Conservation (phyloP, 2,113 vertebrate genomes). For the Xiphophorus hellerii region DNA sequence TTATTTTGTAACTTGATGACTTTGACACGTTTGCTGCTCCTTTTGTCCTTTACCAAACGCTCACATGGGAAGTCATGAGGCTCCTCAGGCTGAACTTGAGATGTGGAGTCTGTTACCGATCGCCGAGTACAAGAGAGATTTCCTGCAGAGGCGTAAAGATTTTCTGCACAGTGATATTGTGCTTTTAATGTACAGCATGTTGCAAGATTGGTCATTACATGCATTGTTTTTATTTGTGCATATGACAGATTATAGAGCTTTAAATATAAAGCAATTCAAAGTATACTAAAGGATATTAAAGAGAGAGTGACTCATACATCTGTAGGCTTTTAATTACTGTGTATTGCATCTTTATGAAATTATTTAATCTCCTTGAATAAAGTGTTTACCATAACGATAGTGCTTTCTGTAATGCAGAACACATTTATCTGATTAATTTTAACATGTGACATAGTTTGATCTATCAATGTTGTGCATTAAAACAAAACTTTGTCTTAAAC, state of each 20-base stretch:
- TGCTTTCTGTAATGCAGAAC: too few species aligned
- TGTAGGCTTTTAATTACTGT: too few species aligned
- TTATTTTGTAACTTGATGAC: not conserved
- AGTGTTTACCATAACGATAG: too few species aligned
- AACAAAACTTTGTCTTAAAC: too few species aligned
- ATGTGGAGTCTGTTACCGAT: constrained; percentile 26
- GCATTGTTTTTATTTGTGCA: not conserved
- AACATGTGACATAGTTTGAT: too few species aligned
- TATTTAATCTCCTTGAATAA: too few species aligned
- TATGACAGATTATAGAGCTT: not conserved
- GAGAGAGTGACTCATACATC: too few species aligned
- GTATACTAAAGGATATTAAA: too few species aligned
- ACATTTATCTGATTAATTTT: too few species aligned
- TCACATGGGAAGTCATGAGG: constrained; percentile 51
- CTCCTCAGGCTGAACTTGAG: constrained; percentile 17
- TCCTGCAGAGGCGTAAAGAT: constrained; percentile 3
- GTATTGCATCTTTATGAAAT: too few species aligned
- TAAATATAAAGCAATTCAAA: not conserved
- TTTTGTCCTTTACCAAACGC: constrained; percentile 8
- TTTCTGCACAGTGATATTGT: constrained; percentile 18
- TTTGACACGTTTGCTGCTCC: not conserved
- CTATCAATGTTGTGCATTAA: too few species aligned
- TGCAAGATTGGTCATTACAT: not conserved
- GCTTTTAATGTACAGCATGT: not conserved
- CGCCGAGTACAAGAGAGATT: constrained; percentile 10